Base-by-base conservation (phyloP, 2,113 vertebrate genomes). In the Paratilapia polleni region DNA sequence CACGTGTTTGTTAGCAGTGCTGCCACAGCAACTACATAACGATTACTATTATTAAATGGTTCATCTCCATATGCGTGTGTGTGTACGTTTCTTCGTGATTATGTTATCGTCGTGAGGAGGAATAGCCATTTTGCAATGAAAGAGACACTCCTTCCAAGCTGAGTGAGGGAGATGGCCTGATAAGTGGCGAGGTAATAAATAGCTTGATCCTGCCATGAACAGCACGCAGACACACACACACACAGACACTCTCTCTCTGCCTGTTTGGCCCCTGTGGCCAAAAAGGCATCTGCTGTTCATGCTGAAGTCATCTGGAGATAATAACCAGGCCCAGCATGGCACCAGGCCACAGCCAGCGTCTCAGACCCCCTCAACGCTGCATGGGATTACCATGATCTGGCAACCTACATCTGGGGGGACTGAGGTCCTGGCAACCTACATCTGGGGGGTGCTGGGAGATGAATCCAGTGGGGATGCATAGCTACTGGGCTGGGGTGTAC, bases 221-320 rank as follows among this genome's bases (percentile, higher is more conserved):
- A 89, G 86, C 87, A 85, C 75, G 78, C 68, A 82, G 10, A 60
- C 83, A 36, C 19, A 2, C 34, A 7, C 24, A 10, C 28, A 36
- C 79, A 75, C 60, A 74, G 75, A 49, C 47, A 49, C 49, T 64
- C 20, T 52, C 49, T 61, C 77, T 84, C 81, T 86, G 22, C 78
- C 77, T 87, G 68, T 78, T 66, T 36, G 6, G 87, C 84, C 92
- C 93, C 92, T 79, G 77, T 93, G 90, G 93, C 90, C 92, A 94
- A 92, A 93, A 85, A 93, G 93, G 93, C 94, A 94, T 94, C 94
- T 95, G 94, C 94, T 93, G 92, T 88, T 92, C 94, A 92, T 89
- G 92, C 94, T 95, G 93, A 94, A 94, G 94, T 95, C 95, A 96
- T 94, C 94, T 95, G 95, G 94, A 95, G 93, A 91, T 95, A 94